Conservation (phyloP, 2,888 invertebrate species). For the Trilocha varians region DNA sequence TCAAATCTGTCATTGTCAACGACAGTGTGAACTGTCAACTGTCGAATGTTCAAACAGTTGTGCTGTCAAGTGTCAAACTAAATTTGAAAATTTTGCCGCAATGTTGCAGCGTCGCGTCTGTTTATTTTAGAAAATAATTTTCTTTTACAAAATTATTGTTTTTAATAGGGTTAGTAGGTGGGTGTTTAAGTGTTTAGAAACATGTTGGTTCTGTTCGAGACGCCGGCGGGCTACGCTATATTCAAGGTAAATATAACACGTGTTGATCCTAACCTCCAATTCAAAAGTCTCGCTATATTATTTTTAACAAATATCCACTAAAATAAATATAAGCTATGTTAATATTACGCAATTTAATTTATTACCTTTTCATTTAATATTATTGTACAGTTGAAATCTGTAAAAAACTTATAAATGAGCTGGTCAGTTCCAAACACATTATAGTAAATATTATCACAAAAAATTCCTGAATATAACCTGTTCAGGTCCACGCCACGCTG, state of each 20-base stretch:
- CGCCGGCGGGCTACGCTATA: constrained; percentile 93
- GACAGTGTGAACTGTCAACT: too few relatives aligned
- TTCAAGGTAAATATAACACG: constrained; percentile 84
- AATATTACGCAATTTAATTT: too few relatives aligned
- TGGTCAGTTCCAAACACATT: too few relatives aligned
- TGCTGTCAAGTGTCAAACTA: constrained; percentile 11
- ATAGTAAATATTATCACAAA: constrained; percentile 3
- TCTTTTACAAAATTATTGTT: constrained; percentile 4
- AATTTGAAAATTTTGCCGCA: constrained; percentile 15
- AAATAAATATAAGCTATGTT: too few relatives aligned
- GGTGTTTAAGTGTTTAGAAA: constrained; percentile 29
- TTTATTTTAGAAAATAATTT: neutral
- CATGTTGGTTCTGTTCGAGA: constrained; percentile 95
- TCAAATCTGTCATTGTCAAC: too few relatives aligned
- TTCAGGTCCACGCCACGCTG: neutral
- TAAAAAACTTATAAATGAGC: too few relatives aligned
- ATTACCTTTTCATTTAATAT: too few relatives aligned
- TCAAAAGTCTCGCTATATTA: too few relatives aligned
- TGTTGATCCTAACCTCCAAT: constrained; percentile 49
- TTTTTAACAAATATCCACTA: too few relatives aligned
- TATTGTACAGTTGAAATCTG: too few relatives aligned
- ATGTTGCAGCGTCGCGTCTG: constrained; percentile 23
- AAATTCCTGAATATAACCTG: neutral
- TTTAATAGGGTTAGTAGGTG: constrained; percentile 2
- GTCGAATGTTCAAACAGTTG: constrained; percentile 5